Base-by-base conservation (phyloP, 2,113 vertebrate genomes). In the Indicator indicator region DNA sequence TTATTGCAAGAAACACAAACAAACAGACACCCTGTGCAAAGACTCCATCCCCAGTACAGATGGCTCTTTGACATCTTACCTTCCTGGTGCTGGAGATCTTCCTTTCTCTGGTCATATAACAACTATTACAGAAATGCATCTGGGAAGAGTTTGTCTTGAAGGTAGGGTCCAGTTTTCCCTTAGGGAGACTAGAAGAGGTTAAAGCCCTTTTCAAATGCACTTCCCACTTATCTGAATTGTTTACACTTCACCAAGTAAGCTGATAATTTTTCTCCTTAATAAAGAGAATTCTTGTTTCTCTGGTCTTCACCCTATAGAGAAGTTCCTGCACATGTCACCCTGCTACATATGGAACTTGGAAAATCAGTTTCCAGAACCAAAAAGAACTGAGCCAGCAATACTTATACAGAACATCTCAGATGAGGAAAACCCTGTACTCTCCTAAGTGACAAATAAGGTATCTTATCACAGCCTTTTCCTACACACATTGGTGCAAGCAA, bases 61-160 rank as follows among this genome's bases (percentile, higher is more conserved):
- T 36, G 44, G 26, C 28, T 92, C 55, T 55, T 50, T 63, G 67
- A 95, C 11, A 32, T 96, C 77, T 92, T 95, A 90, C 36, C 77
- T 95, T 89, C 27, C 76, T 83, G 32, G 79, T 4, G 16, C 75
- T 55, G 44, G 68, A 86, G 85, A 70, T 16, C 24, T 88, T 95
- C 86, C 72, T 96, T 89, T 83, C 81, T 87, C 73, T 89, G 52
- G 63, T 84, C 72, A 86, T 62, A 30, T 65, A 82, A 71, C 73
- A 88, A 82, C 60, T 90, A 89, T 97, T 27, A 88, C 2, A 80
- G 56, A 94, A 96, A 79, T 15, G 62, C 48, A 52, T 60, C 21
- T 46, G 23, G 70, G 50, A 94, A 90, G 78, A 27, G 6, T 77
- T 71, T 88, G 12, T 74, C 63, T 92, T 91, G 63, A 93, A 38